Conservation (phyloP, 2,113 vertebrate genomes). For the Microtus ochrogaster region DNA sequence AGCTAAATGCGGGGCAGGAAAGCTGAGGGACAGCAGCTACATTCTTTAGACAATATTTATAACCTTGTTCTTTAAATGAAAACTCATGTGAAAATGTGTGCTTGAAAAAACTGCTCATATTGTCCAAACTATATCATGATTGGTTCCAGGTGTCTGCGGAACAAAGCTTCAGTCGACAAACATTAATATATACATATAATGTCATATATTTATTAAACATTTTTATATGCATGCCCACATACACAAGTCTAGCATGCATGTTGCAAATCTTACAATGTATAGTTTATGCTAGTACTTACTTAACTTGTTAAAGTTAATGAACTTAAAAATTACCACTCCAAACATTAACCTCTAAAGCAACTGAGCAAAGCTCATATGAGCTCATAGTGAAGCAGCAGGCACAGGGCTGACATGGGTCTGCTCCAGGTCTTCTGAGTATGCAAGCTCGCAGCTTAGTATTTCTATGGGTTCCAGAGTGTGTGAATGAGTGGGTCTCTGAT, state of each 20-base stretch:
- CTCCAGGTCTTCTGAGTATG: background rate
- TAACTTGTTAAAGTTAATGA: background rate
- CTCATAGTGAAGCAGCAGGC: background rate
- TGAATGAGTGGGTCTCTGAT: background rate
- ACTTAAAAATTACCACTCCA: background rate
- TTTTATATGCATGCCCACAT: background rate
- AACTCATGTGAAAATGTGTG: background rate
- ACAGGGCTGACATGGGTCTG: background rate
- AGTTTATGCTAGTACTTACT: too few relatives aligned
- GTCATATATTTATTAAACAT: background rate
- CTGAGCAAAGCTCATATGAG: background rate
- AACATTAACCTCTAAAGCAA: background rate
- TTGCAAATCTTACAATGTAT: background rate
- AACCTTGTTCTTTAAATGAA: background rate
- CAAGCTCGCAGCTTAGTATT: background rate
- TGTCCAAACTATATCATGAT: background rate
- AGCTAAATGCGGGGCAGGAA: background rate
- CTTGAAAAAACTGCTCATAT: background rate
- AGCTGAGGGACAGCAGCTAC: background rate
- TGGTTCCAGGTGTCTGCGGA: background rate
- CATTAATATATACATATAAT: fast-evolving
- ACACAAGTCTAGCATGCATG: background rate
- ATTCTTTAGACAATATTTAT: background rate
- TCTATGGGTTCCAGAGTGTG: background rate
- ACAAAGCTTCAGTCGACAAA: background rate